phyloP scores from a whole-genome alignment of 2,113 vertebrate species.

The Arizona elegans region DNA sequence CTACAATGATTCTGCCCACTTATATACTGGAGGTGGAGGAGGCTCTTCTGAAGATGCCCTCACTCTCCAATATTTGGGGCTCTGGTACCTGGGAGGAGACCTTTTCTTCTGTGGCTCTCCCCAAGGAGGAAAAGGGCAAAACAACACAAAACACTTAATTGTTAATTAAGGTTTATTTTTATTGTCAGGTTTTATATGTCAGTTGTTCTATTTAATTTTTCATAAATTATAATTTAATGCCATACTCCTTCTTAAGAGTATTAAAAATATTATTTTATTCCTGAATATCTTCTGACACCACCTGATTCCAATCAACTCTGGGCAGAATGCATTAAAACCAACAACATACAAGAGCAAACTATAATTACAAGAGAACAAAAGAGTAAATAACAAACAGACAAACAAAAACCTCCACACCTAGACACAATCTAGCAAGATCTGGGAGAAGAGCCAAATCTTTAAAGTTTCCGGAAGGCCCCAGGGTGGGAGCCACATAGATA shows the following conservation, averaged over 20 bases:
- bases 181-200: not conserved
- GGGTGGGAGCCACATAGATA: not conserved
- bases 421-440: not conserved
- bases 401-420: not conserved
- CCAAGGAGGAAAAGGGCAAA: not conserved
- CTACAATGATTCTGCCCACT: not conserved
- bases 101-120: not conserved
- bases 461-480: not conserved
- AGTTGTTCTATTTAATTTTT: not conserved
- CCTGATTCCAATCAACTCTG: not conserved
- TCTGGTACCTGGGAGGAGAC: not conserved
- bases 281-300: not conserved
- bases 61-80: not conserved
- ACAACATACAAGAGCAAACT: not conserved
- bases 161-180: not conserved
- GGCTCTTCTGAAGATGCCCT: not conserved
- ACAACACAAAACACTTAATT: not conserved
- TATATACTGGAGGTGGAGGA: not conserved
- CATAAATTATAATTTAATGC: not conserved
- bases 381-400: not conserved
- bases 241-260: not conserved
- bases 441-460: not conserved
- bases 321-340: not conserved
- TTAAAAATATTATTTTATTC: not conserved
- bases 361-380: not conserved